A percentile compares a stretch with the other conserved stretches of the same genome.
phyloP scores from a whole-genome alignment of 1,140 invertebrate genomes.

The Tachypleus tridentatus region DNA sequence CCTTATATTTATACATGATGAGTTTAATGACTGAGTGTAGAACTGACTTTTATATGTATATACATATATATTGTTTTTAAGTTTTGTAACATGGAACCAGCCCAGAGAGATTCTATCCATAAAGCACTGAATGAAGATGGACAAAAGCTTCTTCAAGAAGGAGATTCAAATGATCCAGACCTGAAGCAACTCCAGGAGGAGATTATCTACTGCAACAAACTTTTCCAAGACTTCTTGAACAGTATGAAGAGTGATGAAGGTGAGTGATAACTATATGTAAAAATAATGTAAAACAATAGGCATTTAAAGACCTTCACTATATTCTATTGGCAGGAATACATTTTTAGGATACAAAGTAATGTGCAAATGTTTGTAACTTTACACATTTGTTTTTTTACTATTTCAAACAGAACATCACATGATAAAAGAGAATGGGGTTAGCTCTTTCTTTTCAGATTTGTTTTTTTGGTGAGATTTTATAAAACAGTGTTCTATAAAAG shows the following conservation, averaged over 20 bases:
- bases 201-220: slow-evolving; percentile 87
- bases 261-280: slow-evolving; percentile 8
- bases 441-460: too few relatives aligned
- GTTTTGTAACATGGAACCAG: slow-evolving; percentile 89
- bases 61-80: slow-evolving; percentile 32
- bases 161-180: slow-evolving; percentile 85
- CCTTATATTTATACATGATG: too few relatives aligned
- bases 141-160: slow-evolving; percentile 83
- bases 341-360: too few relatives aligned
- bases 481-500: too few relatives aligned
- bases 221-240: slow-evolving; percentile 89
- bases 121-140: slow-evolving; percentile 93
- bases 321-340: too few relatives aligned
- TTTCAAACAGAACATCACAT: too few relatives aligned
- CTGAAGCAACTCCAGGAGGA: slow-evolving; percentile 71
- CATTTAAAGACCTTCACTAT: too few relatives aligned
- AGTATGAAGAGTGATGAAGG: slow-evolving; percentile 43
- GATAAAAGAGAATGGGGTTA: too few relatives aligned
- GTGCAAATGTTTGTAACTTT: not conserved
- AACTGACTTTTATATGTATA: too few relatives aligned
- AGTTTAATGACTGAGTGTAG: too few relatives aligned
- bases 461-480: too few relatives aligned
- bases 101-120: slow-evolving; percentile 87
- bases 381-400: not conserved
- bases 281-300: too few relatives aligned